Conservation (phyloP, 2,888 invertebrate species). For the Clistopyga incitator region DNA sequence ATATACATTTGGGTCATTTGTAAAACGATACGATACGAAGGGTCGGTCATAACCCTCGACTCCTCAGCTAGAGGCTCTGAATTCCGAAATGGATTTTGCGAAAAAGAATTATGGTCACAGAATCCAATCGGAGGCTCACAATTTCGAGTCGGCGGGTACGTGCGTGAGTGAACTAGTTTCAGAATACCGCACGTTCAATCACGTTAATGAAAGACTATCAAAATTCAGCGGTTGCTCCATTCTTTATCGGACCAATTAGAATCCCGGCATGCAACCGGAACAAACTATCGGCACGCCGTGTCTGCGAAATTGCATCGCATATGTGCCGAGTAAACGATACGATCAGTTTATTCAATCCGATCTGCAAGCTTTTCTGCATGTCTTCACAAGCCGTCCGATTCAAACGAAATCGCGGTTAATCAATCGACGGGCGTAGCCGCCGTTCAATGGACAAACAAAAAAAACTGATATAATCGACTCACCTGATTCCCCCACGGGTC, state of each 20-base stretch:
- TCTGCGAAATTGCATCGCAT: conserved; percentile 28
- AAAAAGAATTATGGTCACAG: neutral
- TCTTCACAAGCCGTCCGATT: neutral
- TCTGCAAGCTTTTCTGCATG: neutral
- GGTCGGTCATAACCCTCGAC: neutral
- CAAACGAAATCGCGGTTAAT: neutral
- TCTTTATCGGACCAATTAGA: conserved; percentile 78
- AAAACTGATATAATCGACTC: conserved; percentile 72
- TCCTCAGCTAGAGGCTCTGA: neutral
- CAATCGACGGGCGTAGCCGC: neutral
- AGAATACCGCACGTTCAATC: conserved; percentile 42
- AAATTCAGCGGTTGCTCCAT: conserved; percentile 76
- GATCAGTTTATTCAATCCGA: neutral
- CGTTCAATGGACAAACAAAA: neutral
- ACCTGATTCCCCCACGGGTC: conserved; percentile 93
- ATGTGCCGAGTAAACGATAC: neutral
- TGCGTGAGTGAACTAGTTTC: conserved; percentile 14
- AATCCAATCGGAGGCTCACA: neutral
- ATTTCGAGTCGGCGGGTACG: neutral
- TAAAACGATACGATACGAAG: neutral
- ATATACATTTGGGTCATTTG: no score
- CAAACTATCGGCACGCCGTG: conserved; percentile 20
- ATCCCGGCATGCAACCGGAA: conserved; percentile 46
- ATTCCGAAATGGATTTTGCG: no score
- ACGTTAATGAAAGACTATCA: conserved; percentile 79